Conservation (phyloP, 2,888 invertebrate genomes). For the Rhaphigaster nebulosa region DNA sequence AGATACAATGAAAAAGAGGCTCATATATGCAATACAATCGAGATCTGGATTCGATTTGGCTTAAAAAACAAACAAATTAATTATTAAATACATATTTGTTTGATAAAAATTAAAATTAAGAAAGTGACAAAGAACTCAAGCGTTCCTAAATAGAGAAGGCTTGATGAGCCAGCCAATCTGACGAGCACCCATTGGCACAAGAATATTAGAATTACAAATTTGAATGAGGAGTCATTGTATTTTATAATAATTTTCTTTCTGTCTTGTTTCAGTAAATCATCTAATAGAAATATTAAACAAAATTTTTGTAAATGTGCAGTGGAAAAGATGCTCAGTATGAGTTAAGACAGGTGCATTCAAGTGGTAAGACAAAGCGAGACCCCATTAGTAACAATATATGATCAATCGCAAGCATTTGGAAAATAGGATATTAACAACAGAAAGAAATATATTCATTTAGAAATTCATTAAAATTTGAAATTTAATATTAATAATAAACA, state of each 20-base stretch:
- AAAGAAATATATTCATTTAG: background rate
- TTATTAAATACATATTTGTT: background rate
- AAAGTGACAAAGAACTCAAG: background rate
- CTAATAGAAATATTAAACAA: background rate
- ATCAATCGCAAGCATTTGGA: background rate
- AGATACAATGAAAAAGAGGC: conserved; percentile 82
- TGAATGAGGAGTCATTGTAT: background rate
- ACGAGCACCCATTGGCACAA: background rate
- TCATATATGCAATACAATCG: conserved; percentile 93
- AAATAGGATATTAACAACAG: background rate
- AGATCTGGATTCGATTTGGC: conserved; percentile 97
- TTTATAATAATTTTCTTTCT: background rate
- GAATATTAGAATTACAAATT: background rate
- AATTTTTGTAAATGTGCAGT: background rate
- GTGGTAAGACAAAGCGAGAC: background rate
- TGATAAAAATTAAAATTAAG: background rate
- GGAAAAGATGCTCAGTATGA: background rate
- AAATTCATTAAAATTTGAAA: background rate
- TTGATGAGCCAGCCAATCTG: background rate
- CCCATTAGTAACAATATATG: background rate
- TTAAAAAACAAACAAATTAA: conserved; percentile 70
- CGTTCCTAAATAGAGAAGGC: background rate
- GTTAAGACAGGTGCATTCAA: background rate
- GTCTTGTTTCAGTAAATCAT: background rate
- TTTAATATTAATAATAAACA: background rate